Conservation (phyloP, 2,888 invertebrate species). For the Ptychoptera contaminata region DNA sequence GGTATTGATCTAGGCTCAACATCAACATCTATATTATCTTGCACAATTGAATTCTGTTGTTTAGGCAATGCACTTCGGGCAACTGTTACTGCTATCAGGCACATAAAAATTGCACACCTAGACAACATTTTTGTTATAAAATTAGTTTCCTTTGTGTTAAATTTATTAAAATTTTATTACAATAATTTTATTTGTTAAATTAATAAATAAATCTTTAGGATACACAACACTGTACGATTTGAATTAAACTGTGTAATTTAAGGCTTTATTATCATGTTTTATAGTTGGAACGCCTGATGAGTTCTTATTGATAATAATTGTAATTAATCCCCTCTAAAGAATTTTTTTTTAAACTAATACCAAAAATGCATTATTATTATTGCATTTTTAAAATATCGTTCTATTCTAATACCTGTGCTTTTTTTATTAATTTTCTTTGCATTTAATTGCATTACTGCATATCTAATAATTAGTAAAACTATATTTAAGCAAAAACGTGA, state of each 20-base stretch:
- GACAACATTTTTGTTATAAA: constrained; percentile 9
- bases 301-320: no score
- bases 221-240: no score
- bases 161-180: not conserved
- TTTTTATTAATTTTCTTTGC: constrained; percentile 15
- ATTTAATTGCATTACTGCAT: no score
- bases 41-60: constrained; percentile 3
- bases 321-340: no score
- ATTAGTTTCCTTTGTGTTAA: no score
- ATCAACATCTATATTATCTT: not conserved
- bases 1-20: not conserved
- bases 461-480: not conserved
- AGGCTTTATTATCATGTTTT: no score
- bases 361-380: not conserved
- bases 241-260: no score
- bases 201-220: no score
- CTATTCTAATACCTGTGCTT: constrained; percentile 17
- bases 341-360: not conserved
- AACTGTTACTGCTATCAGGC: constrained; percentile 5
- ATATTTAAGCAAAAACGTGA: no score
- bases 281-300: no score
- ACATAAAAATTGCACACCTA: constrained; percentile 4
- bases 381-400: constrained; percentile 16
- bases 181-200: no score
- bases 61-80: constrained; percentile 6